These are phyloP conservation scores for Chaetophractus vellerosus DNA, from an alignment of 2,797 vertebrate species.

Conservation along the genomic window DNA sequence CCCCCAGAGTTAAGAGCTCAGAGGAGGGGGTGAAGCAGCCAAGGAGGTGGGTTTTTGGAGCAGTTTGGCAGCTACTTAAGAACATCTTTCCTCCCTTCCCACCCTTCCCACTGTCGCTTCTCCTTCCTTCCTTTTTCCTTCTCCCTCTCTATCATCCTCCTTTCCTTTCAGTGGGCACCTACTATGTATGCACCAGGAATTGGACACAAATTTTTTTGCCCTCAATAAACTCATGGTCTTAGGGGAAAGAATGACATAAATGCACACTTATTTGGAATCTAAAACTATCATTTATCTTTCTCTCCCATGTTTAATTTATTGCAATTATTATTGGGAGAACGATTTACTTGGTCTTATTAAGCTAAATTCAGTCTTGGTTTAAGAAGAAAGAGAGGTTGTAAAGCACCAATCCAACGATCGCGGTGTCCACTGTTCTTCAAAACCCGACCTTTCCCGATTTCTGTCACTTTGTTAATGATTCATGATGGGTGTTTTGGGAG, in stretches of 20 bases:
- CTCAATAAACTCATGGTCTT: neutral
- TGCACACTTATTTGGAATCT: neutral
- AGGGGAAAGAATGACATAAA: neutral
- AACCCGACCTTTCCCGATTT: neutral
- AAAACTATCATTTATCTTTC: neutral
- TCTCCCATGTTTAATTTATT: neutral
- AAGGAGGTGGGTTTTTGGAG: rapidly evolving
- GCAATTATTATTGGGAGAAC: neutral
- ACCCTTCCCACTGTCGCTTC: too few relatives aligned
- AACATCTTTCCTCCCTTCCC: neutral
- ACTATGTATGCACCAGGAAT: neutral
- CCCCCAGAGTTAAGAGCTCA: neutral
- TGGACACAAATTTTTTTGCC: neutral
- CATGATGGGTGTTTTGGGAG: neutral
- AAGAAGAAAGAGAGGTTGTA: neutral
- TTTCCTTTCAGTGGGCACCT: neutral
- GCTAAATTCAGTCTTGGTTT: neutral
- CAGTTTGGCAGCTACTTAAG: neutral
- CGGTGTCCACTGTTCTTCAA: neutral
- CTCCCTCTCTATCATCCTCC: too few relatives aligned
- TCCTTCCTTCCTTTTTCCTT: neutral
- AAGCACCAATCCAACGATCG: neutral
- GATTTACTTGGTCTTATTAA: neutral
- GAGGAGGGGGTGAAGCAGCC: neutral
- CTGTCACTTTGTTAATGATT: slow-evolving; percentile 31